A percentile compares a stretch with the other conserved stretches of the same genome.
Evolutionary conservation across 2,797 vertebrate species (phyloP).

Genomic region (Epinephelus awoara): DNA sequence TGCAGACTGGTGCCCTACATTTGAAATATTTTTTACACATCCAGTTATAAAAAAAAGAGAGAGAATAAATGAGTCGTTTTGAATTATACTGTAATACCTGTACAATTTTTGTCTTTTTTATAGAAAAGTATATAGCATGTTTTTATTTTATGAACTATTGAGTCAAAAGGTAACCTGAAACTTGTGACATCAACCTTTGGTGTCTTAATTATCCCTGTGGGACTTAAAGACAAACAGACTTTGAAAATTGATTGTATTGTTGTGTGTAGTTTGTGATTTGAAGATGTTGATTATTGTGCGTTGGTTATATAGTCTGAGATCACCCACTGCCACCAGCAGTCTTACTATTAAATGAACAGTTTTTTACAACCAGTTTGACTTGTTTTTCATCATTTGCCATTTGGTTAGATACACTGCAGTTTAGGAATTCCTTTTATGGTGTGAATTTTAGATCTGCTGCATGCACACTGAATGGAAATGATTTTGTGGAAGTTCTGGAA

Average conservation of each 20-base stretch:
- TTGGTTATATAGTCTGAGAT: conserved; percentile 92
- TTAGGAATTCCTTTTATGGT: background rate
- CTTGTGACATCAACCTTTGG: conserved; percentile 83
- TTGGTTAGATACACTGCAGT: conserved; percentile 6
- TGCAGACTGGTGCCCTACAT: conserved; percentile 64
- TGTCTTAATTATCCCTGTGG: conserved; percentile 92
- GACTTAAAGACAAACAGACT: conserved; percentile 85
- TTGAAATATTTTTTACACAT: conserved; percentile 43
- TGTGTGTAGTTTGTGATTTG: conserved; percentile 91
- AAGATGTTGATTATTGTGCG: conserved; percentile 87
- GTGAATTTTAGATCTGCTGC: conserved; percentile 22
- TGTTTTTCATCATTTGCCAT: conserved; percentile 35
- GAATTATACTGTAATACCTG: conserved; percentile 44
- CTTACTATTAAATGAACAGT: conserved; percentile 89
- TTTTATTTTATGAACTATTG: conserved; percentile 86
- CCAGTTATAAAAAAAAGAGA: conserved; percentile 11
- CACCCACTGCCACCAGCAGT: conserved; percentile 95
- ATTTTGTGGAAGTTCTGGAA: conserved; percentile 31
- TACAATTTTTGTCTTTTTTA: conserved; percentile 61
- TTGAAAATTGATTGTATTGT: conserved; percentile 87
- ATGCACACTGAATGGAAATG: conserved; percentile 12
- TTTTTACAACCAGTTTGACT: conserved; percentile 74
- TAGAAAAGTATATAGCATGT: conserved; percentile 88
- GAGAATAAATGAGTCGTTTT: conserved; percentile 7
- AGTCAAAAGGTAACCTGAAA: conserved; percentile 72